Percentiles rank a stretch among this genome's conserved stretches.
phyloP scores from a whole-genome alignment of 2,797 vertebrate genomes.

The Pantherophis vulpinus region DNA sequence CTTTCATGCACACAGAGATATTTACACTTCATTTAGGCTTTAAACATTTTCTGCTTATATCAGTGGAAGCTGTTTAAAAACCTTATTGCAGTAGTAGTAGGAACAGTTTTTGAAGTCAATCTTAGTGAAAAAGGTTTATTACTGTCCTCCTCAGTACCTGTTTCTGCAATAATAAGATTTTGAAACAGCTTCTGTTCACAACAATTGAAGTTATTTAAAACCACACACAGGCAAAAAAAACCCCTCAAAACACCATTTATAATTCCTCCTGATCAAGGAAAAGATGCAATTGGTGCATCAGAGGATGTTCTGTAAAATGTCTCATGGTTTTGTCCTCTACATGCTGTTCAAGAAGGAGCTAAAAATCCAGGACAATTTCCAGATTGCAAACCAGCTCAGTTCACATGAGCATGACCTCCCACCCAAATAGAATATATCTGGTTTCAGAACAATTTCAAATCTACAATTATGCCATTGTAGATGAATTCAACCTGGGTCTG shows the following conservation, averaged over 20 bases:
- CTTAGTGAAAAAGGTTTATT: neutral
- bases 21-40: neutral
- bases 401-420: neutral
- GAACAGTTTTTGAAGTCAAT: neutral
- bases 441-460: neutral
- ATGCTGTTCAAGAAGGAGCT: neutral
- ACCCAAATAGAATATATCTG: neutral
- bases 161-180: neutral
- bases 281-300: neutral
- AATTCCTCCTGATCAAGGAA: neutral
- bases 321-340: neutral
- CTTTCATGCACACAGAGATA: neutral
- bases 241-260: neutral
- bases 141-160: neutral
- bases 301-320: neutral
- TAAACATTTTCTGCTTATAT: neutral
- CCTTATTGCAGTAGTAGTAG: neutral
- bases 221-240: neutral
- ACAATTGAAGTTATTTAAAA: neutral
- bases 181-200: neutral
- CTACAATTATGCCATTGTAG: neutral
- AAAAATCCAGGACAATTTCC: neutral
- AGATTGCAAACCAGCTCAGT: neutral
- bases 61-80: neutral
- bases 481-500: neutral